A percentile compares a stretch with the other conserved stretches of the same genome.
phyloP scores from a whole-genome alignment of 1,140 invertebrate genomes.

The Rhyzopertha dominica region DNA sequence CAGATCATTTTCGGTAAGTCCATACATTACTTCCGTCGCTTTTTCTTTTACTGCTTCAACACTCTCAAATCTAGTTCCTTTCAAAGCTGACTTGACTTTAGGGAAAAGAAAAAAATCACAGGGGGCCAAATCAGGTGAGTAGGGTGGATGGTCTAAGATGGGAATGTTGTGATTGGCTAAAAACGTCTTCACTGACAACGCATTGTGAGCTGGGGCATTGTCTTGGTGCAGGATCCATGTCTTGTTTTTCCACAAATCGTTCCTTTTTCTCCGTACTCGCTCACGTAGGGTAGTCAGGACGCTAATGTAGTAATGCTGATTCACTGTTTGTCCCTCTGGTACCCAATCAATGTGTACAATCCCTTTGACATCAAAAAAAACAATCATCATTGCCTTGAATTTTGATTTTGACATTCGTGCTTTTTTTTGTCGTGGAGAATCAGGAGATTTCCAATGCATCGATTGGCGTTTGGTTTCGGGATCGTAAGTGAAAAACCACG shows the following conservation, averaged over 20 bases:
- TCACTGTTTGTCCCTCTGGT: constrained; percentile 31
- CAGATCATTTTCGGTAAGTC: neutral
- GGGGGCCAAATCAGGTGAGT: constrained; percentile 35
- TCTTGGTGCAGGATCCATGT: too few relatives aligned
- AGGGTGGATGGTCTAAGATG: constrained; percentile 27
- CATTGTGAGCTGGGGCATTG: too few relatives aligned
- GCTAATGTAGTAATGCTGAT: constrained; percentile 29
- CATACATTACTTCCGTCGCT: neutral
- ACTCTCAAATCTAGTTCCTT: constrained; percentile 29
- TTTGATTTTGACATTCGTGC: constrained; percentile 23
- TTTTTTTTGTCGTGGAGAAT: constrained; percentile 24
- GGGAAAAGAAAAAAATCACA: constrained; percentile 40
- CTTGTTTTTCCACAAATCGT: neutral
- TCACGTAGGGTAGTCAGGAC: constrained; percentile 19
- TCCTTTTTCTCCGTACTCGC: constrained; percentile 6
- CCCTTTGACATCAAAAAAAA: constrained; percentile 27
- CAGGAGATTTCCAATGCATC: constrained; percentile 22
- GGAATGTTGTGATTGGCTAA: too few relatives aligned
- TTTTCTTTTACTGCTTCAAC: constrained; percentile 11
- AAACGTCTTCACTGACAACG: too few relatives aligned
- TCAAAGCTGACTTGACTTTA: constrained; percentile 31
- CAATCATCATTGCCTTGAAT: constrained; percentile 30
- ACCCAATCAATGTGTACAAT: constrained; percentile 32
- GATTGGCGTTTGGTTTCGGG: constrained; percentile 32
- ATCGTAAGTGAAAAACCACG: too few relatives aligned